These are phyloP conservation scores for Graphium colonna DNA, from an alignment of 2,888 invertebrate genomes.

Conservation along the genomic window DNA sequence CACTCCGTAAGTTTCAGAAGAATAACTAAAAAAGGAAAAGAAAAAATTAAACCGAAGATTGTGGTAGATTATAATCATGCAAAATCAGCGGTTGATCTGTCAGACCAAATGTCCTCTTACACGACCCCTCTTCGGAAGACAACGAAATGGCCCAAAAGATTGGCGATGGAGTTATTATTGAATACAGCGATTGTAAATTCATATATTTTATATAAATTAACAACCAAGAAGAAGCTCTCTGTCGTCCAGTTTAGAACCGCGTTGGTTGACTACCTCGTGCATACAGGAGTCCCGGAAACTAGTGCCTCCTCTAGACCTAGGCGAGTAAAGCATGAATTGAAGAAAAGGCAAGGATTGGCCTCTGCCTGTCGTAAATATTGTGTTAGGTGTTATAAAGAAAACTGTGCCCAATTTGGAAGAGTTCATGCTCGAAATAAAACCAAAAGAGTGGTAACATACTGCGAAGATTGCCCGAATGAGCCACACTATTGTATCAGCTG, in stretches of 20 bases:
- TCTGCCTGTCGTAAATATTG: slow-evolving; percentile 16
- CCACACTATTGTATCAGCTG: slow-evolving; percentile 21
- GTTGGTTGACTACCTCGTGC: slow-evolving; percentile 8
- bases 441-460: slow-evolving; percentile 9
- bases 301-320: background rate
- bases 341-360: background rate
- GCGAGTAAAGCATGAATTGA: background rate
- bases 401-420: slow-evolving; percentile 10
- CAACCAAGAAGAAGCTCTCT: slow-evolving; percentile 22
- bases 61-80: slow-evolving; percentile 13
- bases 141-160: slow-evolving; percentile 29
- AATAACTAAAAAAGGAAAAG: slow-evolving; percentile 8
- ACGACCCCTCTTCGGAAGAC: slow-evolving; percentile 11
- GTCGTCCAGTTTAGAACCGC: slow-evolving; percentile 23
- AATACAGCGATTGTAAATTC: slow-evolving; percentile 35
- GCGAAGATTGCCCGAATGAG: slow-evolving; percentile 8
- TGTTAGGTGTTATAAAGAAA: slow-evolving; percentile 22
- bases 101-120: slow-evolving; percentile 20
- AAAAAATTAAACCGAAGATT: slow-evolving; percentile 15
- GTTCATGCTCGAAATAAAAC: slow-evolving; percentile 14
- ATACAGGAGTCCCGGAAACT: slow-evolving; percentile 22
- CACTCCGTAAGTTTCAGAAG: slow-evolving; percentile 25
- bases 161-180: slow-evolving; percentile 34
- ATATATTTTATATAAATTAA: slow-evolving; percentile 27
- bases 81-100: slow-evolving; percentile 16